Conservation (phyloP, 2,113 vertebrate species). For the Pelmatolapia mariae region DNA sequence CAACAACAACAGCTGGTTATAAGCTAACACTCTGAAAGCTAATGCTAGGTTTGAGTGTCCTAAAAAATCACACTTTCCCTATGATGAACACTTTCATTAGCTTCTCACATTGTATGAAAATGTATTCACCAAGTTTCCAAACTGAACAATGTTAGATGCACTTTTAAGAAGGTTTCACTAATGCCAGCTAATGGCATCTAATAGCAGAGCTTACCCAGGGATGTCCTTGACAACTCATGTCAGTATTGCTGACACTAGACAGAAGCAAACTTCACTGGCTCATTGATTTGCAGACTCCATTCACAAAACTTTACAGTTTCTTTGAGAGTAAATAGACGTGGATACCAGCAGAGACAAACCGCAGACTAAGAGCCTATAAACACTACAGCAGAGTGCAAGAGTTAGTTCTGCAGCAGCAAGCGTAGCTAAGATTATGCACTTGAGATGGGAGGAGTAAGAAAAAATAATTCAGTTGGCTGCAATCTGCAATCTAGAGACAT, state of each 20-base stretch:
- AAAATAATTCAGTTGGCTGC: background rate
- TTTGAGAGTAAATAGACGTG: background rate
- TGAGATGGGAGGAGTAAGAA: background rate
- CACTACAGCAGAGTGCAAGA: background rate
- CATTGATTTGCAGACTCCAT: background rate
- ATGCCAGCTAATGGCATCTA: background rate
- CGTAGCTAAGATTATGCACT: background rate
- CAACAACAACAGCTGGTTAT: background rate
- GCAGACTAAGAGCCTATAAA: background rate
- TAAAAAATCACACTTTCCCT: background rate
- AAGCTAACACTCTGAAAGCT: background rate
- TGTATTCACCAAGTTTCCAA: background rate
- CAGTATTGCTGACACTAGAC: background rate
- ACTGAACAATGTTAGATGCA: background rate
- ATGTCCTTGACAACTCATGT: background rate
- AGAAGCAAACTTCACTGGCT: background rate
- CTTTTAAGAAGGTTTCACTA: background rate
- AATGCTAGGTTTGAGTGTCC: background rate
- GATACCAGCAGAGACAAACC: background rate
- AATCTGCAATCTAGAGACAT: background rate
- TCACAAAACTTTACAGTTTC: background rate
- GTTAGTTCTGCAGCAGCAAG: background rate
- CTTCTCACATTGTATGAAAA: background rate
- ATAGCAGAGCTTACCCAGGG: background rate
- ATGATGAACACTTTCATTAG: background rate